Base-by-base conservation (phyloP, 2,113 vertebrate genomes). In the Corythornis madagascariensis region DNA sequence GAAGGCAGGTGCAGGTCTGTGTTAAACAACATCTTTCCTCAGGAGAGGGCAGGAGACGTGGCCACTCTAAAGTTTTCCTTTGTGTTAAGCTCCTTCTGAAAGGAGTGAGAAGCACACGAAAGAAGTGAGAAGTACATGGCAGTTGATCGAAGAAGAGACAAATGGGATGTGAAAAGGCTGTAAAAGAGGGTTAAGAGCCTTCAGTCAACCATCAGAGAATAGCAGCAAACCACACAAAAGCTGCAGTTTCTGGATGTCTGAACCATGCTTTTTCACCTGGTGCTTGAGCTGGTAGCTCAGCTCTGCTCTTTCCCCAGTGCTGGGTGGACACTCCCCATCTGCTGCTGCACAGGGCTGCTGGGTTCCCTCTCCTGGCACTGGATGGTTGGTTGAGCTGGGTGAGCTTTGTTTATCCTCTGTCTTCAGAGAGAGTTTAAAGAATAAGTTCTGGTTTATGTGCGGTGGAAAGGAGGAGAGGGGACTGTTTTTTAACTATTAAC, bases 311-410 rank as follows among this genome's bases (percentile, higher is more conserved):
- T 40, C 42, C n/a, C 35, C 13, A 8, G 4, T 65, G 17, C 33
- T 63, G 4, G 7, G 2, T 7, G 9, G 60, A 10, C 29, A 0
- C 61, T 48, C 16, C n/a, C 14, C 50, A 52, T 26, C 50, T 52
- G 35, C 45, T n/a, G 5, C 57, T 48, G 48, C 50, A 26, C 24
- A 24, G 26, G 50, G 22, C 56, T 56, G 35, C 50, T 6, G 21
- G 17, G 3, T 28, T 57, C 19, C 26, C 25, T 59, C 0, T 0
- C 5, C 52, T 45, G 76, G 77, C 64, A 29, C 0, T 4, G 19
- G 55, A 1, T 21, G 33, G 15, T 25, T 31, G 13, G 29, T 52
- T 10, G 38, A 38, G 38, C 38, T 63, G 67, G 6, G 6, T 33
- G 26, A 19, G 3, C 65, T 79, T 33, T 21, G 43, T 38, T 65